A percentile compares a stretch with the other conserved stretches of the same genome.
These are phyloP conservation scores for Drosophila niveifrons DNA, from an alignment of 2,888 invertebrate species.

Conservation along the genomic window DNA sequence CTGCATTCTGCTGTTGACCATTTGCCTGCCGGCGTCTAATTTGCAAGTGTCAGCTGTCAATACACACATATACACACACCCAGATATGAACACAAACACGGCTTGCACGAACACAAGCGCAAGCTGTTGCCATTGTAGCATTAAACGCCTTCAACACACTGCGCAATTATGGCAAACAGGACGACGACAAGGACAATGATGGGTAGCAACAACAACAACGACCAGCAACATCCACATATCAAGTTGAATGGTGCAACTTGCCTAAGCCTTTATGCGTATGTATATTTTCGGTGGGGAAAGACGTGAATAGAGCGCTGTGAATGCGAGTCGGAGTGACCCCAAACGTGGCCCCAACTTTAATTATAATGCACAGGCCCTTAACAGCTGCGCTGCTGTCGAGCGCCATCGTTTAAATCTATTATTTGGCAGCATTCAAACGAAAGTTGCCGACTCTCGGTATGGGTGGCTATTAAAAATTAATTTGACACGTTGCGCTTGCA, in stretches of 20 bases:
- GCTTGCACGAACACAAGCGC: slow-evolving; percentile 3
- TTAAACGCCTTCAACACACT: slow-evolving; percentile 63
- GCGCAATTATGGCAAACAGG: slow-evolving; percentile 68
- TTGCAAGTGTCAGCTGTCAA: slow-evolving; percentile 79
- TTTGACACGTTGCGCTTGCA: slow-evolving; percentile 80
- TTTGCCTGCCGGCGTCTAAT: slow-evolving; percentile 69
- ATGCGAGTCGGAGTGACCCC: slow-evolving; percentile 35
- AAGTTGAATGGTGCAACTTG: slow-evolving; percentile 45
- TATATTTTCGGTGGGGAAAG: background rate
- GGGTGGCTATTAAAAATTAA: slow-evolving; percentile 77
- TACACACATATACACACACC: slow-evolving; percentile 41
- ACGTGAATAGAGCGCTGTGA: background rate
- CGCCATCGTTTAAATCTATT: slow-evolving; percentile 81
- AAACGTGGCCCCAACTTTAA: slow-evolving; percentile 60
- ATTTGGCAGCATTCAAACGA: slow-evolving; percentile 73
- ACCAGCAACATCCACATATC: slow-evolving; percentile 46
- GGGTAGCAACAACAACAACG: background rate
- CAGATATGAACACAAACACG: slow-evolving; percentile 1
- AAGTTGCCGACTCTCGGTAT: background rate
- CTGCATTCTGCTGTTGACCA: slow-evolving; percentile 34
- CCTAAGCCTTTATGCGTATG: slow-evolving; percentile 49
- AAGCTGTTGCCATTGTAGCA: slow-evolving; percentile 27
- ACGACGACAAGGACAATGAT: slow-evolving; percentile 21
- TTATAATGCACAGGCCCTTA: slow-evolving; percentile 62
- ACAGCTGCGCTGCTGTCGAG: slow-evolving; percentile 29